Evolutionary conservation across 2,888 invertebrate genomes (phyloP).

Genomic region (Eristalis tenax): DNA sequence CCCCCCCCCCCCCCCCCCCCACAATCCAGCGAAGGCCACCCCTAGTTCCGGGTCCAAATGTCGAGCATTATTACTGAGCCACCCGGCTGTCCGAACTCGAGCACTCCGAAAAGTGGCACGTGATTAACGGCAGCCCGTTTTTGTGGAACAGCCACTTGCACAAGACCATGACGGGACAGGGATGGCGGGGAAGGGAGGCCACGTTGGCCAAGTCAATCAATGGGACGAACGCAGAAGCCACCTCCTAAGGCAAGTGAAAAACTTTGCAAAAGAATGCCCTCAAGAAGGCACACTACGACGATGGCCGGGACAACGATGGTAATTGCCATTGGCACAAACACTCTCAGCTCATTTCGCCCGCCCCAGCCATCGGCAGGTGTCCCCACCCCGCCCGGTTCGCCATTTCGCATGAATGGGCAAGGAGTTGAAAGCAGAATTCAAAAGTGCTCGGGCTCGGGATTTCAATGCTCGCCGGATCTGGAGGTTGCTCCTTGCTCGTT

Average conservation of each 20-base stretch:
- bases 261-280: conserved; percentile 14
- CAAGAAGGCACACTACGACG: conserved; percentile 36
- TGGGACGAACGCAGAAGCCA: conserved; percentile 2
- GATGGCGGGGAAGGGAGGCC: background rate
- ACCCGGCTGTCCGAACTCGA: conserved; percentile 26
- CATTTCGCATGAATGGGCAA: conserved; percentile 43
- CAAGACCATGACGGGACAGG: no score
- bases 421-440: conserved; percentile 59
- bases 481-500: background rate
- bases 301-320: conserved; percentile 45
- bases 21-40: conserved; percentile 7
- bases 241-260: background rate
- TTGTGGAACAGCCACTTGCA: conserved; percentile 7
- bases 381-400: background rate
- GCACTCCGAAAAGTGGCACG: conserved; percentile 14
- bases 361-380: conserved; percentile 40
- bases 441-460: conserved; percentile 44
- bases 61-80: conserved; percentile 52
- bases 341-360: conserved; percentile 62
- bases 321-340: conserved; percentile 67
- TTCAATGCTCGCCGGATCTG: conserved; percentile 43
- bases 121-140: conserved; percentile 52
- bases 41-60: conserved; percentile 11
- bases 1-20: no score
- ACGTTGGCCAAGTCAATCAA: conserved; percentile 52